Conservation (phyloP, 2,888 invertebrate genomes). For the Melieria crassipennis region DNA sequence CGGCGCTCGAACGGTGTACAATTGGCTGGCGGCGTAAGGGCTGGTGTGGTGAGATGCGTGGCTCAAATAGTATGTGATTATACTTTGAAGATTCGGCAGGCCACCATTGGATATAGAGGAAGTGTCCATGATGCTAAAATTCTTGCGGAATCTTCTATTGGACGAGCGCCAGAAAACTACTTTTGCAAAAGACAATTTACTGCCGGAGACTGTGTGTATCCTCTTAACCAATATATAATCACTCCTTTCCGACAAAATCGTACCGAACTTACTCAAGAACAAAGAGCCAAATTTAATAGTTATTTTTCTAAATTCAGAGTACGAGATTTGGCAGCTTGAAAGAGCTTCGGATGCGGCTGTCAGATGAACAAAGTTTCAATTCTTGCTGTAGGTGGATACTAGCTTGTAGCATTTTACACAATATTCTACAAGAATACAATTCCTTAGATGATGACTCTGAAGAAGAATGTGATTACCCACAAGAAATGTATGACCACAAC, state of each 20-base stretch:
- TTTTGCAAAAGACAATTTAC: not conserved
- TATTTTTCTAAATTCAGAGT: slow-evolving; percentile 4
- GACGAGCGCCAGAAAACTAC: not conserved
- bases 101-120: slow-evolving; percentile 23
- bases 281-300: not conserved
- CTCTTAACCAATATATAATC: not conserved
- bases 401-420: slow-evolving; percentile 21
- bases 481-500: not conserved
- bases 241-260: slow-evolving; percentile 12
- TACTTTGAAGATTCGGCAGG: slow-evolving; percentile 28
- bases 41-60: too few species aligned
- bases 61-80: slow-evolving; percentile 28
- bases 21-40: too few species aligned
- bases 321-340: not conserved
- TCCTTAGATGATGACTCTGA: not conserved
- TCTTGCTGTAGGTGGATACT: too few species aligned
- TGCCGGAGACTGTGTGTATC: not conserved
- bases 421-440: slow-evolving; percentile 1
- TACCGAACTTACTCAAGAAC: not conserved
- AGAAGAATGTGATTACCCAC: slow-evolving; percentile 1
- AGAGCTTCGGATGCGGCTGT: slow-evolving; percentile 1
- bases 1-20: too few species aligned
- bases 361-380: not conserved
- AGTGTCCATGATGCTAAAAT: slow-evolving; percentile 11
- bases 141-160: not conserved